These are phyloP conservation scores for Sylvia atricapilla DNA, from an alignment of 2,113 vertebrate species.

Conservation along the genomic window DNA sequence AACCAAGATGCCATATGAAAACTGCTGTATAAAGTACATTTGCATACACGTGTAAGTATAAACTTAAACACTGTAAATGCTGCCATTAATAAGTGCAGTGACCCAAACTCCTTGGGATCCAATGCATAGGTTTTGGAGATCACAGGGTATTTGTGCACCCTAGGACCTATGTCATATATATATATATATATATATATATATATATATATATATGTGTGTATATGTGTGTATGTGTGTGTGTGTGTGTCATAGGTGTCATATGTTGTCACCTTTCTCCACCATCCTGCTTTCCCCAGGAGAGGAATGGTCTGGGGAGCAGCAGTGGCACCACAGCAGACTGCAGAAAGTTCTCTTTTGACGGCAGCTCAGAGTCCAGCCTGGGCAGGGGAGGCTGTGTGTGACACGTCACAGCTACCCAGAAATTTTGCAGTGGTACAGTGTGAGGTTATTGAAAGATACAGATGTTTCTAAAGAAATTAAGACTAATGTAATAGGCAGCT, in stretches of 20 bases:
- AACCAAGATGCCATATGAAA: not conserved
- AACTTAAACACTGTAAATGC: not conserved
- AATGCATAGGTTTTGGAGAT: not conserved
- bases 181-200: too few species aligned
- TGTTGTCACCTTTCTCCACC: not conserved
- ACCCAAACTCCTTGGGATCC: not conserved
- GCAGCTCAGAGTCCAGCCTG: not conserved
- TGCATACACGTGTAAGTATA: accelerated
- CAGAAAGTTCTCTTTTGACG: not conserved
- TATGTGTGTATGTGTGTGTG: too few species aligned
- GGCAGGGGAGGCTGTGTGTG: not conserved
- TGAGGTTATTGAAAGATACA: not conserved
- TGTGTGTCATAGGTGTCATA: too few species aligned
- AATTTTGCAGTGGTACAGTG: not conserved
- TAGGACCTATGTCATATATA: not conserved
- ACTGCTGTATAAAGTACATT: not conserved
- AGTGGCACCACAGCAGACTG: not conserved
- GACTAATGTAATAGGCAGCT: not conserved
- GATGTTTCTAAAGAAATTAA: not conserved
- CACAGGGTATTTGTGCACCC: not conserved
- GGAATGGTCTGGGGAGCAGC: not conserved
- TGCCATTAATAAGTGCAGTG: not conserved
- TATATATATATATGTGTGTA: too few species aligned
- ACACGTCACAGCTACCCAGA: not conserved
- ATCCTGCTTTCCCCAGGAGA: not conserved